Evolutionary conservation across 1,140 invertebrate genomes (phyloP), one percentile per base, ranked within the genome.

Genomic region (Papilio dardanus): DNA sequence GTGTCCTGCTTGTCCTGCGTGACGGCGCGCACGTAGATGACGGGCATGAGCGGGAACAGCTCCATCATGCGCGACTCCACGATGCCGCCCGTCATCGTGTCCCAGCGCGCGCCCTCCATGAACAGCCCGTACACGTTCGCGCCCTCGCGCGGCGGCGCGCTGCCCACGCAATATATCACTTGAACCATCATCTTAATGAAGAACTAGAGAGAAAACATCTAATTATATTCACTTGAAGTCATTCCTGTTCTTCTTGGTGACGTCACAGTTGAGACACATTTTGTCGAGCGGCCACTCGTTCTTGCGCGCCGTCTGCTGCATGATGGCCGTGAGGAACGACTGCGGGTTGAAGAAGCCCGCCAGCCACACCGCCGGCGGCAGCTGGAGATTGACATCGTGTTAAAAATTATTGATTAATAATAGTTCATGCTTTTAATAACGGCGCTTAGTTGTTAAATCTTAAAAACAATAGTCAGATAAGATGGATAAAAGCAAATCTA

Each of bases 271-370:
- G 62, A 99, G 94, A 87, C 97, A 98, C 98, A 99, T 99, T 88
- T 98, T 97, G 92, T 99, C 98, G 46, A 99, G 94, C 0, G 98
- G 98, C 96, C 98, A 98, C 93, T 99, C 98, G 92, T 99, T 98
- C 93, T 98, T 98, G 42, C 98, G 94, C 1, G 98, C 98, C 65
- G 98, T 99, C 90, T 97, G 97, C 92, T 99, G 98, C 98, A 99
- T 99, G 85, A 99, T 98, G 35, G 98, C 98, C 0, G 98, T 99
- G 8, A 99, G 94, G 90, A 99, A 98, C 14, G 98, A 99, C 92
- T 99, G 98, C 0, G 98, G 98, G 93, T 99, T 99, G 93, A 99
- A 99, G 89, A 99, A 98, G 21, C 98, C 98, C 10, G 96, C 97
- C 30, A 99, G 93, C 98, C 98, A 99, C 24, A 99, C 96, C 0